These are phyloP conservation scores for Neoseiulus cucumeris DNA, from an alignment of 1,140 invertebrate genomes.

Conservation along the genomic window DNA sequence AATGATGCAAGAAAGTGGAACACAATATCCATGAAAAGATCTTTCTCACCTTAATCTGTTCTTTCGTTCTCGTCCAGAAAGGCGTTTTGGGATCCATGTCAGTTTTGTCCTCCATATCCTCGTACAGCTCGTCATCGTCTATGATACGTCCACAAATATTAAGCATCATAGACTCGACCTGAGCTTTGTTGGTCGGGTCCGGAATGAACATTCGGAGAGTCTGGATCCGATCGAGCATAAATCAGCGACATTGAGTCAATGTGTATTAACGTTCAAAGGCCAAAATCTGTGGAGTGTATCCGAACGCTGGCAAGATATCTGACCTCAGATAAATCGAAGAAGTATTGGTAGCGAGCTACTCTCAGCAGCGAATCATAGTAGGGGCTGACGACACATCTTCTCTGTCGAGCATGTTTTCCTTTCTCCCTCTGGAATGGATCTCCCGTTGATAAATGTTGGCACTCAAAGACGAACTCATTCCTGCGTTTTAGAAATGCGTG, in stretches of 20 bases:
- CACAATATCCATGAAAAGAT: too few species aligned
- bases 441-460: neutral
- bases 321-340: slow-evolving; percentile 2
- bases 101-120: neutral
- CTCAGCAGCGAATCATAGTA: neutral
- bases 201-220: neutral
- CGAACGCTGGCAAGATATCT: neutral
- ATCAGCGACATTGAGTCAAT: neutral
- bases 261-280: neutral
- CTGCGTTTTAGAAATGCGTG: neutral
- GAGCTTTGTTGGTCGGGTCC: neutral
- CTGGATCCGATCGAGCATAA: neutral
- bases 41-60: neutral
- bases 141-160: neutral
- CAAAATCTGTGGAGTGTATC: neutral
- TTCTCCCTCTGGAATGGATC: neutral
- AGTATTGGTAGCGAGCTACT: neutral
- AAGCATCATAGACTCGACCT: neutral
- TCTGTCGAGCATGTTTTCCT: neutral
- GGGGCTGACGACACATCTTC: neutral
- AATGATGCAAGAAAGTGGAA: too few species aligned
- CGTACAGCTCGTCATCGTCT: neutral
- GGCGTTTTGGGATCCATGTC: neutral
- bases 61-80: neutral
- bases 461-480: too few species aligned